These are phyloP conservation scores for Ernsta delagoae DNA, from an alignment of 2,888 invertebrate species.

Conservation along the genomic window DNA sequence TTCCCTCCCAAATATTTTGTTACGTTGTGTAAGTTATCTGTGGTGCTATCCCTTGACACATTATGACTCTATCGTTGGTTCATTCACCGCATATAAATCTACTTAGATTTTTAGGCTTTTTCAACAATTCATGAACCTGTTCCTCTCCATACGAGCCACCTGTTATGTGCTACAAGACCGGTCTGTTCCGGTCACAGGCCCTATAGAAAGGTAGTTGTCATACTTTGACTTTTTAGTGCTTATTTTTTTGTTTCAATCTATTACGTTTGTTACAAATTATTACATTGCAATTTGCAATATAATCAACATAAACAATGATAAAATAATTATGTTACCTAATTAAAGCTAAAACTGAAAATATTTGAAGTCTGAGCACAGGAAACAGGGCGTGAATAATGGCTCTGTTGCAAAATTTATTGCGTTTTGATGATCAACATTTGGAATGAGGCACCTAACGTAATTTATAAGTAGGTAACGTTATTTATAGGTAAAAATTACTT, in stretches of 20 bases:
- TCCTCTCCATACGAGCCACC: slow-evolving; percentile 68
- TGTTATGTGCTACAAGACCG: slow-evolving; percentile 67
- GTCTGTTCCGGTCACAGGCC: slow-evolving; percentile 68
- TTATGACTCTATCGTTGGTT: slow-evolving; percentile 39
- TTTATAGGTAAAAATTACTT: slow-evolving; percentile 9
- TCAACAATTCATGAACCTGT: slow-evolving; percentile 69
- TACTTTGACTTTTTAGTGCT: slow-evolving; percentile 55
- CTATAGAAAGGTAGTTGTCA: slow-evolving; percentile 63
- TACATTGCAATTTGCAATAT: not conserved
- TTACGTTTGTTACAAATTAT: slow-evolving; percentile 12
- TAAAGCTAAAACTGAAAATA: not conserved
- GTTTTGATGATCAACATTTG: slow-evolving; percentile 7
- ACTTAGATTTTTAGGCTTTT: slow-evolving; percentile 44
- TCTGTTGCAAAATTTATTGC: slow-evolving; percentile 14
- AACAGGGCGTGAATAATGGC: slow-evolving; percentile 20
- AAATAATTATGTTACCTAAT: no score
- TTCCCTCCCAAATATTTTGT: no score
- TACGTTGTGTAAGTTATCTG: no score
- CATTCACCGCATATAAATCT: slow-evolving; percentile 48
- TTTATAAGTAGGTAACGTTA: not conserved
- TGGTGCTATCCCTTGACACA: not conserved
- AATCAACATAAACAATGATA: no score
- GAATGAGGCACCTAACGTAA: slow-evolving; percentile 5
- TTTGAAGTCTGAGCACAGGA: slow-evolving; percentile 1
- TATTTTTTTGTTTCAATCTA: slow-evolving; percentile 27